Percentiles rank a stretch among this genome's conserved stretches.
These are phyloP conservation scores for Andrena praecox DNA, from an alignment of 2,888 invertebrate genomes.

Conservation along the genomic window DNA sequence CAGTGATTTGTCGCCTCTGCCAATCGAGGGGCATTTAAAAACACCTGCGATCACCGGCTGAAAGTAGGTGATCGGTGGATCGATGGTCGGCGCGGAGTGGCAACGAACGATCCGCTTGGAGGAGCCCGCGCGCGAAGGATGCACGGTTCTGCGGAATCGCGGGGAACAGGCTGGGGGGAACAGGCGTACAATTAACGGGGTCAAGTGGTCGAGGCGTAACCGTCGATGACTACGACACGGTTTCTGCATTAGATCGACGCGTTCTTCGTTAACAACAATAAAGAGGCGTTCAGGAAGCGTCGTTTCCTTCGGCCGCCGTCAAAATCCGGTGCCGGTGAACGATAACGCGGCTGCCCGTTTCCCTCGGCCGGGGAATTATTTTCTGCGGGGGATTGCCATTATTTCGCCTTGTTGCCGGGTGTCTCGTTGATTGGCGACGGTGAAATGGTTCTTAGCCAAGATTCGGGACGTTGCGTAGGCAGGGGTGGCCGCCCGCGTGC, in stretches of 20 bases:
- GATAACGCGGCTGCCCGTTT: slow-evolving; percentile 26
- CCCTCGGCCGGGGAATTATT: slow-evolving; percentile 23
- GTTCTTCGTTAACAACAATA: slow-evolving; percentile 83
- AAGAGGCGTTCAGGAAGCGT: slow-evolving; percentile 73
- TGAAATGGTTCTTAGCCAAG: neutral
- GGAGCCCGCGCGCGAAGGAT: slow-evolving; percentile 44
- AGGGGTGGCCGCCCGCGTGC: too few species aligned
- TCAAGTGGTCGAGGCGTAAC: slow-evolving; percentile 70
- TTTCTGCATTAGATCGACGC: slow-evolving; percentile 84
- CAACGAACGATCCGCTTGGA: slow-evolving; percentile 24
- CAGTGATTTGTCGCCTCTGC: neutral
- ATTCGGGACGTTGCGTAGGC: neutral
- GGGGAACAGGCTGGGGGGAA: slow-evolving; percentile 56
- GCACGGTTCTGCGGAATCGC: slow-evolving; percentile 52
- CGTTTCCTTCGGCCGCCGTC: slow-evolving; percentile 71
- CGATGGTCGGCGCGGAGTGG: neutral
- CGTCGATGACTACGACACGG: slow-evolving; percentile 76
- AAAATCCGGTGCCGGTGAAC: slow-evolving; percentile 72
- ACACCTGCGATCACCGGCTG: neutral
- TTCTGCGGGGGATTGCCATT: slow-evolving; percentile 19
- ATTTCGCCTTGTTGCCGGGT: slow-evolving; percentile 2
- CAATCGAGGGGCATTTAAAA: neutral
- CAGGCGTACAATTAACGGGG: slow-evolving; percentile 77
- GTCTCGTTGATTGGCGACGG: slow-evolving; percentile 11
- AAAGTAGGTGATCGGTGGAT: neutral